A percentile compares a stretch with the other conserved stretches of the same genome.
Conservation (phyloP, 2,888 invertebrate genomes). For the Neoscelio sp. region DNA sequence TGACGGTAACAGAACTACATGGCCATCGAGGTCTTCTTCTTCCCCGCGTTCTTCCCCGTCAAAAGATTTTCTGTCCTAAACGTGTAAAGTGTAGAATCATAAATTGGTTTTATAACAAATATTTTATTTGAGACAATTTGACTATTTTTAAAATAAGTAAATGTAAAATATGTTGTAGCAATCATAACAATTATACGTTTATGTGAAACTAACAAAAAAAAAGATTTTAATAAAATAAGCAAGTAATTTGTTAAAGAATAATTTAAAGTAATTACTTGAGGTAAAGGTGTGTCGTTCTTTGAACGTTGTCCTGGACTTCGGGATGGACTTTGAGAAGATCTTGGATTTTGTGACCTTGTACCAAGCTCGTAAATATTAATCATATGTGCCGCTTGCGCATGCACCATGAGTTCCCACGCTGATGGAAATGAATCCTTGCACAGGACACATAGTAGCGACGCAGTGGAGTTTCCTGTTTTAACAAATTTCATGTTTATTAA, state of each 20-base stretch:
- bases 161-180: too few species aligned
- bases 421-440: slow-evolving; percentile 88
- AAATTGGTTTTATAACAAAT: slow-evolving; percentile 60
- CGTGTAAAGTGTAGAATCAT: slow-evolving; percentile 35
- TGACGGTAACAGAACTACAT: slow-evolving; percentile 83
- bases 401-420: slow-evolving; percentile 89
- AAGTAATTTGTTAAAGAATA: too few species aligned
- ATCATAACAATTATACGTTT: too few species aligned
- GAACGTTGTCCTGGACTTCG: slow-evolving; percentile 76
- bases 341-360: slow-evolving; percentile 77
- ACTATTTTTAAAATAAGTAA: too few species aligned
- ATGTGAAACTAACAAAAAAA: too few species aligned
- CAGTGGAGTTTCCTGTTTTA: slow-evolving; percentile 78
- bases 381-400: slow-evolving; percentile 88
- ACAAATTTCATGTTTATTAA: background rate
- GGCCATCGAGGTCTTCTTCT: slow-evolving; percentile 84
- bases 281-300: slow-evolving; percentile 77
- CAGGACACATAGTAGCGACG: slow-evolving; percentile 86
- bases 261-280: slow-evolving; percentile 65
- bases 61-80: slow-evolving; percentile 76
- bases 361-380: slow-evolving; percentile 88
- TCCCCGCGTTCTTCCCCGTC: slow-evolving; percentile 82
- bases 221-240: too few species aligned
- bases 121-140: too few species aligned
- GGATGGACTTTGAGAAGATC: slow-evolving; percentile 77